Base-by-base conservation (phyloP, 2,113 vertebrate genomes). In the Lipotes vexillifer region DNA sequence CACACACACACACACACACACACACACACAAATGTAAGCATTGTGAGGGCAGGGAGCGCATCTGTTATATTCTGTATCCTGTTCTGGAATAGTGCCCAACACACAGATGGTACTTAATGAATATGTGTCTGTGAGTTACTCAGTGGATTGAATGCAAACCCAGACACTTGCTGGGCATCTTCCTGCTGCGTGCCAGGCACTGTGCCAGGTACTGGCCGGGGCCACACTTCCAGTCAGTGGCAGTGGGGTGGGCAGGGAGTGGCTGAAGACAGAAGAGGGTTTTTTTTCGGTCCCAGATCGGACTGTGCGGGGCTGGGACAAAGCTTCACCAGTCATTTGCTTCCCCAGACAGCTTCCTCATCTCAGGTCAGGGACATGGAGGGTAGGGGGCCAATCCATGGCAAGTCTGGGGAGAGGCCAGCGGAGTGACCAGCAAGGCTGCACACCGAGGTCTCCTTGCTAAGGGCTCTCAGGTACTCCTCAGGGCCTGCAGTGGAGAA, bases 341-440 rank as follows among this genome's bases (percentile, higher is more conserved):
- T 95, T 96, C 88, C 95, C 63, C 52, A 52, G 38, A 59, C 97
- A 72, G 77, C 88, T 96, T 98, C 95, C 82, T 88, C 86, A 63
- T 95, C 69, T 52, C 77, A 11, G 5, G 17, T 18, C 2, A 0
- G 74, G 29, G 29, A 29, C 55, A 10, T 18, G 23, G n/a, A 78
- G 46, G 15, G 0, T 0, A n/a, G 84, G 8, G 41, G 1, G 14
- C 3, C 20, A 86, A 23, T 13, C 33, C 25, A 18, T 33, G 81
- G 25, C 12, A 52, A 69, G 57, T 41, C 25, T 10, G 33, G 77
- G 36, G 38, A 59, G 77, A 78, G 36, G 14, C 41, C 71, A 38
- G 31, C 0, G 11, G 7, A 55, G 55, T 13, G 21, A 21, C 41
- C 31, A 36, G 18, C 13, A 27, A 85, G 41, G 75, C 21, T 36